phyloP scores from a whole-genome alignment of 2,113 vertebrate species.

The Stegostoma tigrinum region DNA sequence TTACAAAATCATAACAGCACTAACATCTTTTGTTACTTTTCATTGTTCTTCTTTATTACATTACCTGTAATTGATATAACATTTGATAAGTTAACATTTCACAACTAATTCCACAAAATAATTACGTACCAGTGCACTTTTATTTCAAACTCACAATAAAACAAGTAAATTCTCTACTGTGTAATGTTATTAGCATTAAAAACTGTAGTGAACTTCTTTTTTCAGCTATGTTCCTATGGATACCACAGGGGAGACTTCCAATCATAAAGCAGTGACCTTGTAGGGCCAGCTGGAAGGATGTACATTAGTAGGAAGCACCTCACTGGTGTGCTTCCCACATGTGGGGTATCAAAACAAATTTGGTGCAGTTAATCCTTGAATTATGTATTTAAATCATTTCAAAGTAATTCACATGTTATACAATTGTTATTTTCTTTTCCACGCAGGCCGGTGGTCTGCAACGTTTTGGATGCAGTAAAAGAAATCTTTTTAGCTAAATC shows the following conservation, averaged over 20 bases:
- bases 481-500: slow-evolving; percentile 25
- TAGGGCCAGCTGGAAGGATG: slow-evolving; percentile 24
- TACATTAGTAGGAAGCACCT: background rate
- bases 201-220: background rate
- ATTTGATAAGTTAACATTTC: background rate
- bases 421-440: slow-evolving; percentile 26
- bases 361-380: slow-evolving; percentile 26
- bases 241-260: background rate
- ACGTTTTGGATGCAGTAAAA: background rate
- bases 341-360: slow-evolving; percentile 18
- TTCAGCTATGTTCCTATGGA: background rate
- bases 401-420: background rate
- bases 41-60: background rate
- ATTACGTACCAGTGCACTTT: background rate
- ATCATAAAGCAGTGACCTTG: background rate
- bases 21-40: slow-evolving; percentile 9
- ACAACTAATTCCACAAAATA: slow-evolving; percentile 6
- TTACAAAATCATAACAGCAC: background rate
- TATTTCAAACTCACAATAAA: slow-evolving; percentile 17
- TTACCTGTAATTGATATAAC: background rate
- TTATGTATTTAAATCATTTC: slow-evolving; percentile 12
- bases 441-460: background rate
- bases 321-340: background rate
- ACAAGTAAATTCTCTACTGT: background rate
- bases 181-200: background rate